Evolutionary conservation across 2,113 vertebrate species (phyloP).

Genomic region (Scomber colias): DNA sequence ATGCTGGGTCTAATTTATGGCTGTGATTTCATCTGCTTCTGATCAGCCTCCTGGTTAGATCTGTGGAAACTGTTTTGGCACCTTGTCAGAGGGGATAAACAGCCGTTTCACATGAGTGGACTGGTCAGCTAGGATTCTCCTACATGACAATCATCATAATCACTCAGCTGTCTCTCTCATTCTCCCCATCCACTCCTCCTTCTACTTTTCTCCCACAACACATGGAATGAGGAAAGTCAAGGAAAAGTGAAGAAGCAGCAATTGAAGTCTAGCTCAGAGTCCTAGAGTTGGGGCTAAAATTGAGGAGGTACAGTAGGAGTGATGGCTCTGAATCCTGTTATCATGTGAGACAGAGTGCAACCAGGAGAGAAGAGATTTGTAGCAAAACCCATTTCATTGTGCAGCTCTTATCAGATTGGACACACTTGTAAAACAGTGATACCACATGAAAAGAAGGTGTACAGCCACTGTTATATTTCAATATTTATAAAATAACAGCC

Average conservation of each 20-base stretch:
- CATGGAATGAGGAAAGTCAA: background rate
- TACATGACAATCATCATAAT: conserved; percentile 50
- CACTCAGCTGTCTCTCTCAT: background rate
- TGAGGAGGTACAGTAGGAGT: background rate
- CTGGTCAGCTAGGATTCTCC: conserved; percentile 56
- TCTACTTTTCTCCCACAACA: conserved; percentile 8
- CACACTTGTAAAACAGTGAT: background rate
- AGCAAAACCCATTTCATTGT: background rate
- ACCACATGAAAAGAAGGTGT: background rate
- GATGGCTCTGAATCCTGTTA: conserved; percentile 20
- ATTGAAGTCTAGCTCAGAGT: background rate
- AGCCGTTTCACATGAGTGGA: conserved; percentile 59
- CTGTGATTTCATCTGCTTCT: conserved; percentile 79
- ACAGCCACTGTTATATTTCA: background rate
- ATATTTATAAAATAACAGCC: conserved; percentile 17
- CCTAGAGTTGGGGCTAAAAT: background rate
- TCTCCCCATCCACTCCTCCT: background rate
- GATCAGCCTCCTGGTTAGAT: conserved; percentile 74
- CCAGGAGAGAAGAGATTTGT: background rate
- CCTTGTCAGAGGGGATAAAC: conserved; percentile 80
- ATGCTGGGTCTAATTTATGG: conserved; percentile 72
- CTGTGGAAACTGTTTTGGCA: conserved; percentile 80
- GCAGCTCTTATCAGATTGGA: conserved; percentile 26
- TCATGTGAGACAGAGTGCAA: background rate
- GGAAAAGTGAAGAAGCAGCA: conserved; percentile 9